Base-by-base conservation (phyloP, 2,888 invertebrate species). In the Mesorhabditis sp. region DNA sequence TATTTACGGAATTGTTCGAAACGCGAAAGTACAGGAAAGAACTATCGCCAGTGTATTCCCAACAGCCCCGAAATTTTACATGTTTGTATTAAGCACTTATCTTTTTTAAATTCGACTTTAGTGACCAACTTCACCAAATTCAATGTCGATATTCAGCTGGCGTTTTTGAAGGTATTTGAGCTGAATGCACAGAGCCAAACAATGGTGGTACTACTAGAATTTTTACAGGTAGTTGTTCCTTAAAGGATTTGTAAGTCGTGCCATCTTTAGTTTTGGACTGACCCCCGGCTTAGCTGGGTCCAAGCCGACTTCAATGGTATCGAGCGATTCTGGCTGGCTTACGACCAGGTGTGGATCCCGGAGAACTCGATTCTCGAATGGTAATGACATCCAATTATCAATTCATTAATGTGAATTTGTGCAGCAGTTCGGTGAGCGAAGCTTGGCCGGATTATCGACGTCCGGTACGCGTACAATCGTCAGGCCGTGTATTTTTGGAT, bases 371-470 rank as follows among this genome's bases (percentile, higher is more conserved):
- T 50, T 10, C 7, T 50, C 1, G 58, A 50, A 13, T 50, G 7
- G 58, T 50, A 50, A 50, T 10, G 7, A 13, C 28, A 28, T 28
- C 28, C 1, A 28, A 28, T 28, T 28, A 28, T 28, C 28, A 28
- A 28, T 28, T 28, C 28, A 28, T 28, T 28, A 28, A 28, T 28
- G 28, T 28, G 28, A 28, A 28, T 28, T 28, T 28, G 28, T 28
- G 28, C 28, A 28, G 28, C 28, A 28, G 28, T 28, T 28, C 28
- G 28, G 28, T 28, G 1, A 50, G n/a, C n/a, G 58, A 50, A 50
- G 58, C 58, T 50, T 50, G 58, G 58, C 58, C 58, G 58, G 58
- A 50, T 50, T 50, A 50, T 50, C 58, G 58, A 13, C 58, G 58
- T 50, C 58, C 58, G 58, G 58, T n/a, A 50, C 58, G 58, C n/a